Percentiles rank a stretch among this genome's conserved stretches.
Evolutionary conservation across 2,797 vertebrate genomes (phyloP).

Genomic region (Urophycis tenuis): DNA sequence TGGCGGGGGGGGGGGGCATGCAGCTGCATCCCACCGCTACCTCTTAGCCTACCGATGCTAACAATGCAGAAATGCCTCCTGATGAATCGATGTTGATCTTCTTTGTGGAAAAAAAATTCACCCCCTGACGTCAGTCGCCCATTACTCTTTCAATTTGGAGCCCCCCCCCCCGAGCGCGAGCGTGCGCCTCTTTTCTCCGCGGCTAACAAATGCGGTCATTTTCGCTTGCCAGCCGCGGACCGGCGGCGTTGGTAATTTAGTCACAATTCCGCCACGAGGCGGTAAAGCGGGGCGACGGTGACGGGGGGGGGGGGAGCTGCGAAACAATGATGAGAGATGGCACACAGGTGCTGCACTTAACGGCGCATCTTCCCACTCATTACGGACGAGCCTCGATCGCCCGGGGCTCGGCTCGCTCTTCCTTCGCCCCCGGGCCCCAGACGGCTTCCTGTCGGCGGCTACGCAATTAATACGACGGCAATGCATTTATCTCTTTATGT

Average conservation of each 20-base stretch:
- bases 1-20: background rate
- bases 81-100: conserved; percentile 78
- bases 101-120: conserved; percentile 59
- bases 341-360: conserved; percentile 60
- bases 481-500: background rate
- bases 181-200: conserved; percentile 63
- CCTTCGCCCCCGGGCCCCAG: conserved; percentile 41
- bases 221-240: conserved; percentile 52
- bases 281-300: conserved; percentile 51
- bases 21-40: conserved; percentile 1
- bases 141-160: conserved; percentile 81
- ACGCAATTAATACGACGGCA: conserved; percentile 15
- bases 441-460: conserved; percentile 24
- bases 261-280: conserved; percentile 42
- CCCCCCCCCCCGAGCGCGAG: too few species aligned
- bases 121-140: conserved; percentile 62
- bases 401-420: conserved; percentile 3
- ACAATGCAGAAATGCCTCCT: conserved; percentile 70
- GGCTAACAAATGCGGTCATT: conserved; percentile 66
- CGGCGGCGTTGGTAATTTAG: conserved; percentile 50
- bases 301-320: conserved; percentile 21
- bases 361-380: conserved; percentile 47
- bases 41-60: conserved; percentile 52
- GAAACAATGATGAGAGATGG: conserved; percentile 66
- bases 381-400: conserved; percentile 24